Evolutionary conservation across 2,888 invertebrate genomes (phyloP).

Genomic region (Spisula subtruncata): DNA sequence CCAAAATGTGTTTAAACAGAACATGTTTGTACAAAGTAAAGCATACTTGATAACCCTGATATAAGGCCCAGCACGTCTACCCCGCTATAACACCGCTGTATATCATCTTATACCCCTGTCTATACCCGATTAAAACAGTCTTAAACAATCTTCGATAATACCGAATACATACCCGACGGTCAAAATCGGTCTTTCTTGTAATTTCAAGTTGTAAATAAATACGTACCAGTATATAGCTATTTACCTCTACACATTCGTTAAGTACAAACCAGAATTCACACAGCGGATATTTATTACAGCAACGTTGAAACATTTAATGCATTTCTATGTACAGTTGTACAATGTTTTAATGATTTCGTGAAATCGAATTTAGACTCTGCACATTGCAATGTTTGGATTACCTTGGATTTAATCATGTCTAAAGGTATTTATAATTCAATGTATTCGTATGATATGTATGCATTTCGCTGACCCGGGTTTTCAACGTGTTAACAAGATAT

Average conservation of each 20-base stretch:
- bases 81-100: background rate
- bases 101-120: slow-evolving; percentile 35
- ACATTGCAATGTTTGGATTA: slow-evolving; percentile 9
- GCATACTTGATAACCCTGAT: background rate
- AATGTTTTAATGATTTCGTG: background rate
- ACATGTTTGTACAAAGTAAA: background rate
- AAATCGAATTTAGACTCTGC: background rate
- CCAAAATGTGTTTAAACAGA: background rate
- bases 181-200: slow-evolving; percentile 24
- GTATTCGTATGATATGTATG: background rate
- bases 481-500: slow-evolving; percentile 3
- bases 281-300: background rate
- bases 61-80: background rate
- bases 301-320: background rate
- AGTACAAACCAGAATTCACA: background rate
- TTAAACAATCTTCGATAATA: slow-evolving; percentile 31
- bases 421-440: background rate
- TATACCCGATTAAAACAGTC: slow-evolving; percentile 32
- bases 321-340: background rate
- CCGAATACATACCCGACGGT: slow-evolving; percentile 20
- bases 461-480: background rate
- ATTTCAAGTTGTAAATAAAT: slow-evolving; percentile 41
- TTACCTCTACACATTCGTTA: background rate
- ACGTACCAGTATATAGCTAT: background rate
- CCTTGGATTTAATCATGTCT: slow-evolving; percentile 16